Base-by-base conservation (phyloP, 1,140 invertebrate species). In the Caenorhabditis remanei region DNA sequence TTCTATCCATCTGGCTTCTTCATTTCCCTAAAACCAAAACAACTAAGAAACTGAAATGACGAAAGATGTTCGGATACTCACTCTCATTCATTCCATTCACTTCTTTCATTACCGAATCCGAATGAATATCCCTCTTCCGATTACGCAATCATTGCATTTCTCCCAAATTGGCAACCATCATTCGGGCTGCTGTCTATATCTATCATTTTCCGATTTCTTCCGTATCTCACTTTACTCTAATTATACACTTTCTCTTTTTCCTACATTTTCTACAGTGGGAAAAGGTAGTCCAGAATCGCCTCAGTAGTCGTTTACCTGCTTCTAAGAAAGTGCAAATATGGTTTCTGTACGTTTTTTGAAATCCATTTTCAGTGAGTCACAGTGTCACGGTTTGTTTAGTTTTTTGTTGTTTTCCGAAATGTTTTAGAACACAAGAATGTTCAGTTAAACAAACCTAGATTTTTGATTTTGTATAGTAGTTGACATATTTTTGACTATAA, bases 31-130 rank as follows among this genome's bases (percentile, higher is more conserved):
- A 79, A 79, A 79, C 46, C 46, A 50, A 50, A 50, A 79, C 46
- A 79, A 50, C 71, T 79, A 24, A 43, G 71, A 79, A 79, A 50
- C 71, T 79, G 71, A 79, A 79, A 79, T 79, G 71, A 48, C 11
- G 50, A 53, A n/a, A 53, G 50, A 53, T n/a, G 71, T 79, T 79
- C 71, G 11, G 5, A 79, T 79, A 79, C 71, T 79, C 71, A 79
- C 71, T 79, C 71, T 50, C 46, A 79, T 50, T 63, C n/a, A 19
- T n/a, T 58, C 61, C 21, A 63, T 79, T 79, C 46, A 79, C 71
- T 48, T 79, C 46, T 71, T 48, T n/a, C 24, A 46, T 71, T 71
- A 71, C 41, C 67, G 67, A 48, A 46, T 46, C 21, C 6, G 8
- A 8, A n/a, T n/a, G 16, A 32, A 19, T 41, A 71, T 14, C 19